Conservation (phyloP, 2,797 vertebrate species). For the Nyctibius grandis region DNA sequence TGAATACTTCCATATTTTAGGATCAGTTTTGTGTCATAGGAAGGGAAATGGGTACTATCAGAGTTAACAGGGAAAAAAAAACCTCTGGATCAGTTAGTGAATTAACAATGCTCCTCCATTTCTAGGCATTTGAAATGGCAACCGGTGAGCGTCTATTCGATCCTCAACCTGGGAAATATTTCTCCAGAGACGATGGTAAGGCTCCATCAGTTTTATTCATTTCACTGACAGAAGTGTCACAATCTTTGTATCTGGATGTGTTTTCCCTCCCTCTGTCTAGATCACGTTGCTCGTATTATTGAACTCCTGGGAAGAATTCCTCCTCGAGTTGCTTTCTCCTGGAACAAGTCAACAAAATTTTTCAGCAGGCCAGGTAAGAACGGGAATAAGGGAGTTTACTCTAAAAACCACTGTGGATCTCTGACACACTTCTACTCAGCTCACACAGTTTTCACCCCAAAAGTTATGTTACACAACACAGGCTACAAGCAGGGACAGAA, state of each 20-base stretch:
- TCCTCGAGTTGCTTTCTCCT: conserved; percentile 72
- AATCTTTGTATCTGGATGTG: not conserved
- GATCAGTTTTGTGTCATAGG: not conserved
- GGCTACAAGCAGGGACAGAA: not conserved
- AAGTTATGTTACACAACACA: not conserved
- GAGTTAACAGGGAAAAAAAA: not conserved
- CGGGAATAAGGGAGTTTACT: not conserved
- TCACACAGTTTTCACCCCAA: not conserved
- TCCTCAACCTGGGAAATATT: conserved; percentile 76
- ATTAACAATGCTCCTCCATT: conserved; percentile 6
- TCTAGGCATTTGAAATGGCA: conserved; percentile 85
- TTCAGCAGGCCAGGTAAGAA: conserved; percentile 81
- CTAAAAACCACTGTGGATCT: not conserved
- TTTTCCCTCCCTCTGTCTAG: conserved; percentile 58
- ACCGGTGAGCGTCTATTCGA: conserved; percentile 83
- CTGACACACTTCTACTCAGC: not conserved
- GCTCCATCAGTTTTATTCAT: not conserved
- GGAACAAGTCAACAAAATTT: conserved; percentile 81
- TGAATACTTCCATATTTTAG: not conserved
- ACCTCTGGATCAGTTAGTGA: not conserved
- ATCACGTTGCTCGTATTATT: conserved; percentile 83
- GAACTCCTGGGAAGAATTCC: conserved; percentile 86
- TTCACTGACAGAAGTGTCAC: not conserved
- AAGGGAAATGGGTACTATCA: not conserved
- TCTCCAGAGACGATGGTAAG: conserved; percentile 85